These are phyloP conservation scores for Amphipoea lucens DNA, from an alignment of 2,888 invertebrate species.

Conservation along the genomic window DNA sequence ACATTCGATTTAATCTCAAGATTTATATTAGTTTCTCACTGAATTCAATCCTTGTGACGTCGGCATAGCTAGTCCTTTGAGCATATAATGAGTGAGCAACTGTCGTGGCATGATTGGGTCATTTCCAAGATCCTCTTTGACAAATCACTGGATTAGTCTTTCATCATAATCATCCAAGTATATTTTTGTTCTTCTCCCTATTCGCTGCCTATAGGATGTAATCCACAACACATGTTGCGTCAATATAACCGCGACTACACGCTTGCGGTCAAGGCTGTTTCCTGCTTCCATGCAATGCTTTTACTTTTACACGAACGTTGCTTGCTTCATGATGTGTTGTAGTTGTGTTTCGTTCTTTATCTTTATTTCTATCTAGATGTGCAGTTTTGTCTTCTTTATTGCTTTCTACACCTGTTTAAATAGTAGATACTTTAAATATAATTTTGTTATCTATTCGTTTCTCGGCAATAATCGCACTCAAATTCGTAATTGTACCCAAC, in stretches of 20 bases:
- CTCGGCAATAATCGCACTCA: background rate
- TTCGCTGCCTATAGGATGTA: background rate
- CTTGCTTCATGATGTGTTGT: background rate
- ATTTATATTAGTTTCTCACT: background rate
- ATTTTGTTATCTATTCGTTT: background rate
- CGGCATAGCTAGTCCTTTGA: background rate
- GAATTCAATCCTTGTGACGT: background rate
- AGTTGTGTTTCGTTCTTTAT: background rate
- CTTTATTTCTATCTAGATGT: slow-evolving; percentile 5
- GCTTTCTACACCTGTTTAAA: background rate
- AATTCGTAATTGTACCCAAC: background rate
- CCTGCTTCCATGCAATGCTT: slow-evolving; percentile 37
- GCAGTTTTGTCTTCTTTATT: slow-evolving; percentile 12
- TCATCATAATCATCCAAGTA: background rate
- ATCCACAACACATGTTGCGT: background rate
- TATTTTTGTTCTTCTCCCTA: background rate
- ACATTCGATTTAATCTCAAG: background rate
- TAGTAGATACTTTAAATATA: background rate
- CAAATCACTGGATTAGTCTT: background rate
- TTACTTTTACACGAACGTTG: slow-evolving; percentile 36
- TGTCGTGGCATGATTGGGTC: background rate
- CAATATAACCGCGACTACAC: background rate
- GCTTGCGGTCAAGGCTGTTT: slow-evolving; percentile 37
- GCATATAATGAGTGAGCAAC: background rate
- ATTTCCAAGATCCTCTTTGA: background rate